Base-by-base conservation (phyloP, 2,888 invertebrate genomes). In the Parnassius glacialis region DNA sequence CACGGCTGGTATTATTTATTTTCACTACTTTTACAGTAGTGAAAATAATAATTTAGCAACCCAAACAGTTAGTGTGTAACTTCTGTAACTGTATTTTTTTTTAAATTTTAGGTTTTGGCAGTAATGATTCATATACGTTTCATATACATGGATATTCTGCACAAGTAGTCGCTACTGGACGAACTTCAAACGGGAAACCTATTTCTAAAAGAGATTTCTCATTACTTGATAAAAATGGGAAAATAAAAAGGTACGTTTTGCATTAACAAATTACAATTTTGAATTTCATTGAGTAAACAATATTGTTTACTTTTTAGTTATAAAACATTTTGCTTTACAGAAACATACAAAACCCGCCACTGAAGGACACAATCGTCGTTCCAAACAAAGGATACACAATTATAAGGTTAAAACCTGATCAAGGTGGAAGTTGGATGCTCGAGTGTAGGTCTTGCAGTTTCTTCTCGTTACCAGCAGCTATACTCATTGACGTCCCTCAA, bases 361-460 rank as follows among this genome's bases (percentile, higher is more conserved):
- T 84, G 11, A 95, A 94, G 71, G 94, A 95, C 72, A 94, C 94
- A 1, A 84, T 95, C 25, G 84, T 87, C 0, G 93, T 95, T 1
- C 94, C 95, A 0, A 94, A 94, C 68, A 94, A 93, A 67, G 95
- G 95, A 1, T 93, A 90, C 68, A 86, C 90, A 0, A 86, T 94
- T 44, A 79, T 93, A 7, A 80, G 93, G 57, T 83, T 94, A 60
- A 78, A 85, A n/a, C 88, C 93, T 3, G 88, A 92, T 48, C 92
- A 92, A 64, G 92, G 92, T 43, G 94, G 94, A 42, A 80, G 80
- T 53, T 92, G 91, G 92, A 67, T 92, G 25, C 70, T 91, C 52
- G 92, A 92, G 69, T 92, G 91, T 67, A 76, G 88, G 47, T 79
- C 90, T 1, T 92, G 92, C 68, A 78, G 79, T 7, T 69, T 85